Percentiles rank a stretch among this genome's conserved stretches.
Conservation (phyloP, 2,888 invertebrate genomes). For the Xanthia togata region DNA sequence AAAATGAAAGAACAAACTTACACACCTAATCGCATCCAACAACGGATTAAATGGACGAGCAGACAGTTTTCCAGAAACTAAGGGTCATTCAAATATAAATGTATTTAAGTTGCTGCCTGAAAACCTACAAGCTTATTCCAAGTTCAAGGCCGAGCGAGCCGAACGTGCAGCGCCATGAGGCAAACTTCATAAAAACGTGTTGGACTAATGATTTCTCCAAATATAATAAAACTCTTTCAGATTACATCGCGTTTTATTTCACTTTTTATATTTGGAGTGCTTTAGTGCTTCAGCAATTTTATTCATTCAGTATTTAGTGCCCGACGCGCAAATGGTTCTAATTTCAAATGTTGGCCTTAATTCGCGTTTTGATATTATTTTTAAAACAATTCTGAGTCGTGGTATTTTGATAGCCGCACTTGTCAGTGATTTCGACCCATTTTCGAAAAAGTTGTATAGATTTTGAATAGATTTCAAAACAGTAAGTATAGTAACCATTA, state of each 20-base stretch:
- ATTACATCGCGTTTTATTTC: slow-evolving; percentile 14
- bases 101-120: slow-evolving; percentile 18
- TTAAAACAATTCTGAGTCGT: not conserved
- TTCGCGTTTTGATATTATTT: not conserved
- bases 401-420: not conserved
- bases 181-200: slow-evolving; percentile 17
- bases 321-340: not conserved
- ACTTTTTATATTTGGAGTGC: not conserved
- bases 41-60: not conserved
- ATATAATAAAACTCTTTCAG: slow-evolving; percentile 4
- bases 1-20: too few species aligned
- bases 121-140: slow-evolving; percentile 38
- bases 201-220: slow-evolving; percentile 5
- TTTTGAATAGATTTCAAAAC: not conserved
- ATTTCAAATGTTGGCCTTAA: slow-evolving; percentile 8
- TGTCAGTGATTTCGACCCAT: not conserved
- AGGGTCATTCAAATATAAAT: slow-evolving; percentile 4
- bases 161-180: not conserved
- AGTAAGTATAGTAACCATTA: not conserved
- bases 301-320: not conserved
- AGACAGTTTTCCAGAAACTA: not conserved
- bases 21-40: not conserved
- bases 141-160: slow-evolving; percentile 37
- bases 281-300: slow-evolving; percentile 2
- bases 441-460: not conserved